Base-by-base conservation (phyloP, 2,888 invertebrate genomes). In the Minunthozetes semirufus region DNA sequence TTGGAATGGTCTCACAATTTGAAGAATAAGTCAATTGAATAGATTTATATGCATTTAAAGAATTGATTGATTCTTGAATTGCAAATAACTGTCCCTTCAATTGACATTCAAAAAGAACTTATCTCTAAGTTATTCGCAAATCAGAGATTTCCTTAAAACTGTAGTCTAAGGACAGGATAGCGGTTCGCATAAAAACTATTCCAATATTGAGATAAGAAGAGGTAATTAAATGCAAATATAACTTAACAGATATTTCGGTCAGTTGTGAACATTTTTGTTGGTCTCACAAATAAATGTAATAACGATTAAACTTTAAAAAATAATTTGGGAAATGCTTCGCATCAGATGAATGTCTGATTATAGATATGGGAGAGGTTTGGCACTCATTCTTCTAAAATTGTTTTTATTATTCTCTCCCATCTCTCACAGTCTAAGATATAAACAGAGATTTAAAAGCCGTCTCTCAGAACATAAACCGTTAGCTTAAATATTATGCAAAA, bases 401-500 rank as follows among this genome's bases (percentile, higher is more conserved):
- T 53, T 53, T 53, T 22, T 53, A n/a, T 6, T 53, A 53, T 53
- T 53, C 25, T 25, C 9, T 53, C 9, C 53, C 25, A 50, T 50
- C 50, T 50, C 13, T 42, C 42, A 42, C 11, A 50, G 33, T 33
- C 33, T 33, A 8, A 3, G 27, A 59, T 59, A 25, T 27, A 29
- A 59, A 59, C 1, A 25, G 56, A 11, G 19, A 29, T 15, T 27
- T 59, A 27, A 25, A 11, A 15, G 59, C 27, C 15, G 59, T 59
- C 27, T 59, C 42, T 9, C 42, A 59, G 25, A 59, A 59, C 4
- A 11, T 19, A 19, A 50, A 50, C 50, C 59, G 59, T 50, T 59
- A 27, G 59, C 29, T 19, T 42, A 29, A 63, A 66, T 66, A 66
- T 66, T 66, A 66, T 66, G 66, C 66, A 66, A 66, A 38, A 66